Evolutionary conservation across 2,888 invertebrate species (phyloP).

Genomic region (Dascillus cervinus): DNA sequence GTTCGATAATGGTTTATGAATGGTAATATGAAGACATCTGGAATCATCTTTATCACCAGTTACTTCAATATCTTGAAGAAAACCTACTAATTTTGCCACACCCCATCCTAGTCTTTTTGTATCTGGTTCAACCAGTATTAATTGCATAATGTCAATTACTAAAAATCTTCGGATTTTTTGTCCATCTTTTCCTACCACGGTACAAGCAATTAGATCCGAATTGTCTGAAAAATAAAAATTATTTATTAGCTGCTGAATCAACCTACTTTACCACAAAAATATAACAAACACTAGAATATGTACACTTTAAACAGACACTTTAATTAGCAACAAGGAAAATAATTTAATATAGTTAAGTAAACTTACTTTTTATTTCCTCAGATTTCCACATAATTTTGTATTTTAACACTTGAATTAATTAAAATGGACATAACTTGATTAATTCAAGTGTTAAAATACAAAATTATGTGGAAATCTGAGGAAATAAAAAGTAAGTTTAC

Average conservation of each 20-base stretch:
- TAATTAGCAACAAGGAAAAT: no score
- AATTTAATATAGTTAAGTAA: no score
- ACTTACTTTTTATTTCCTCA: no score
- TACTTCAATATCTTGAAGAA: constrained; percentile 91
- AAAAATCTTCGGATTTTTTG: constrained; percentile 87
- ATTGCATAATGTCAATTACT: constrained; percentile 90
- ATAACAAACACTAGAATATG: constrained; percentile 26
- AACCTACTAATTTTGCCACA: constrained; percentile 92
- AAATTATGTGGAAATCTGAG: no score
- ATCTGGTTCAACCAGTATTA: constrained; percentile 97
- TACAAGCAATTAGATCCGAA: constrained; percentile 94
- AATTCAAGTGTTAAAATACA: no score
- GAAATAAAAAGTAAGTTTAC: no score
- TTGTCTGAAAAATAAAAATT: constrained; percentile 63
- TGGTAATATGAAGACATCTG: constrained; percentile 86
- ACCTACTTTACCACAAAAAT: constrained; percentile 22
- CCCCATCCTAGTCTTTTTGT: constrained; percentile 94
- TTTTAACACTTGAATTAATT: no score
- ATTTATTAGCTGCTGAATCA: constrained; percentile 16
- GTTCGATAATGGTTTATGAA: constrained; percentile 70
- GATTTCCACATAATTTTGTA: no score
- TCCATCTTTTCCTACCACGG: constrained; percentile 83
- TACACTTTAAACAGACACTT: no score
- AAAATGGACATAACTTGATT: no score
- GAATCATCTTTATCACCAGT: constrained; percentile 96